These are phyloP conservation scores for Neogale vison DNA, from an alignment of 2,113 vertebrate genomes.

Conservation along the genomic window DNA sequence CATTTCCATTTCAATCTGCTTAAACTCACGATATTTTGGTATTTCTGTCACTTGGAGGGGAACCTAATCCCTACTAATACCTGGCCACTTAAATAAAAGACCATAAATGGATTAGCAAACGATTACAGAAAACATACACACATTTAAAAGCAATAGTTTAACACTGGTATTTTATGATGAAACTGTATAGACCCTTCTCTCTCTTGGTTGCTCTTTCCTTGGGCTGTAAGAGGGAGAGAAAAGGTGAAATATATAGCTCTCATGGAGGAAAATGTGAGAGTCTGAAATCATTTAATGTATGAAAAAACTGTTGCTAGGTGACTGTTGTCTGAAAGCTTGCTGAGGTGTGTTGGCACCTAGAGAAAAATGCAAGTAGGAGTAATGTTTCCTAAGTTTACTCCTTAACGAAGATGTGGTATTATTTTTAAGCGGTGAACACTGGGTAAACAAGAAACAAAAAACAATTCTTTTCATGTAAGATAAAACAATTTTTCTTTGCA, in stretches of 20 bases:
- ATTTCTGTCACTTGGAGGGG: background rate
- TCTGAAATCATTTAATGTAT: slow-evolving; percentile 39
- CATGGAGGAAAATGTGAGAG: background rate
- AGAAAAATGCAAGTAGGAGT: slow-evolving; percentile 24
- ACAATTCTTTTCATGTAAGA: background rate
- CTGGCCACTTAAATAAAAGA: background rate
- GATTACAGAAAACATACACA: background rate
- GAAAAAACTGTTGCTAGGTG: slow-evolving; percentile 67
- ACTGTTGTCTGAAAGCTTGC: slow-evolving; percentile 55
- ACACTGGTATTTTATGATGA: background rate
- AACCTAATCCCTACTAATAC: background rate
- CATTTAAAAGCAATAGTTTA: background rate
- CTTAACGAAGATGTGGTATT: slow-evolving; percentile 57
- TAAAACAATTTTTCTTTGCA: background rate
- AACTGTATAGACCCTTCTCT: background rate
- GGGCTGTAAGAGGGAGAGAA: background rate
- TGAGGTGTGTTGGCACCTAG: background rate
- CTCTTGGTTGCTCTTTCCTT: slow-evolving; percentile 30
- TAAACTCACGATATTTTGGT: background rate
- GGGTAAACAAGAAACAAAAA: slow-evolving; percentile 14
- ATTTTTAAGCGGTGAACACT: slow-evolving; percentile 42
- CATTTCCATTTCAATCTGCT: background rate
- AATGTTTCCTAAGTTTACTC: slow-evolving; percentile 35
- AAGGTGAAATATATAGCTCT: background rate
- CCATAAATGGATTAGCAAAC: background rate